A percentile compares a stretch with the other conserved stretches of the same genome.
Conservation (phyloP, 2,113 vertebrate species). For the Amazona guildingii region DNA sequence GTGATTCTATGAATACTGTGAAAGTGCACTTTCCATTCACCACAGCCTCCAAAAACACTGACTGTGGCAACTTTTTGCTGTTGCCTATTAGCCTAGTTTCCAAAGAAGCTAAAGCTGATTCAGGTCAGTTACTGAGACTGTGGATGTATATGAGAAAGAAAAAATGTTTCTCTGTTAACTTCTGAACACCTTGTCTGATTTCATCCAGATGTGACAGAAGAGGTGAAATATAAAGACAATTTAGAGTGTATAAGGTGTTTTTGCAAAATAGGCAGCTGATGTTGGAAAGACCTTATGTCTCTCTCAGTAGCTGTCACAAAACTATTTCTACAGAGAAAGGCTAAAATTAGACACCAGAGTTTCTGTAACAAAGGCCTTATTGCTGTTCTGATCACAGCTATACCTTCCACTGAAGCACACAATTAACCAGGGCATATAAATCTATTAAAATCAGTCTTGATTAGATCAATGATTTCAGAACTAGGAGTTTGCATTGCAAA, state of each 20-base stretch:
- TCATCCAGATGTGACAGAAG: not conserved
- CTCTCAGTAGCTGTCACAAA: not conserved
- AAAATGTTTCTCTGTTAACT: conserved; percentile 3
- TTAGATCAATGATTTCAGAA: not conserved
- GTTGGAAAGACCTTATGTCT: not conserved
- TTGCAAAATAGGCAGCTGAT: not conserved
- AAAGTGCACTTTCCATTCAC: not conserved
- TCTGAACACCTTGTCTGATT: not conserved
- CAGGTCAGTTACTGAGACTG: not conserved
- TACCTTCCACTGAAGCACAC: not conserved
- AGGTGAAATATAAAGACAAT: conserved; percentile 10
- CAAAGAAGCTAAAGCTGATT: not conserved
- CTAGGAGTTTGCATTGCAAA: not conserved
- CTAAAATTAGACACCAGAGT: not conserved
- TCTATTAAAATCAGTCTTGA: not conserved
- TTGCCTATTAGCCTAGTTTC: not conserved
- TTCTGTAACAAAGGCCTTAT: not conserved
- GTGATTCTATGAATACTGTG: not conserved
- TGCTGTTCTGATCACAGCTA: not conserved
- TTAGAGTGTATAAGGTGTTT: not conserved
- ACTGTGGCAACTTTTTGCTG: not conserved
- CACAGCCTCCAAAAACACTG: not conserved
- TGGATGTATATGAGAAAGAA: not conserved
- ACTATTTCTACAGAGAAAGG: not conserved
- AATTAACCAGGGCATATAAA: not conserved